phyloP scores from a whole-genome alignment of 1,140 invertebrate species.

The Mamestra configurata region DNA sequence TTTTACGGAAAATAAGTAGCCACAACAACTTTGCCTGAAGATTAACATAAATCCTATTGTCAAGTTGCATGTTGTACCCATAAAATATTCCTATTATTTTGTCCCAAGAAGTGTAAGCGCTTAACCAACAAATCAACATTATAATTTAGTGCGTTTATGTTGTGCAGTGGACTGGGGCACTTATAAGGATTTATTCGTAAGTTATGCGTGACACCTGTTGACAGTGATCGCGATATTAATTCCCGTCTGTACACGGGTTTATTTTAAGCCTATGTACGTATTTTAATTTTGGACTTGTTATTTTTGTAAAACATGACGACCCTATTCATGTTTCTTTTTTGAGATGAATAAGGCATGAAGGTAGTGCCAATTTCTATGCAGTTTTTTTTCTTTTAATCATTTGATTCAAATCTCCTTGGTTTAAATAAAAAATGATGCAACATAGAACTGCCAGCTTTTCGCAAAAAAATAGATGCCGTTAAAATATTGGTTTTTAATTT shows the following conservation, averaged over 20 bases:
- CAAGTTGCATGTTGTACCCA: not conserved
- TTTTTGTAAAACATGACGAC: not conserved
- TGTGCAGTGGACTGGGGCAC: not conserved
- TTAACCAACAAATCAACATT: constrained; percentile 30
- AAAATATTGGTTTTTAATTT: not conserved
- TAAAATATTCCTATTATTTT: constrained; percentile 34
- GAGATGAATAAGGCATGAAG: not conserved
- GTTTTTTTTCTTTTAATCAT: no score
- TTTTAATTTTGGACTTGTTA: constrained; percentile 20
- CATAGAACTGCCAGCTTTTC: not conserved
- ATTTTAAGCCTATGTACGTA: constrained; percentile 28
- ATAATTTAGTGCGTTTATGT: constrained; percentile 27
- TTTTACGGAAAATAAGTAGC: not conserved
- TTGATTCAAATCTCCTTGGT: not conserved
- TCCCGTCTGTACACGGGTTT: not conserved
- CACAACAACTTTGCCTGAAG: not conserved
- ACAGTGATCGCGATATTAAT: constrained; percentile 44
- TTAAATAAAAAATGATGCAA: not conserved
- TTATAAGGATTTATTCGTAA: constrained; percentile 45
- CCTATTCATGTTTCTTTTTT: not conserved
- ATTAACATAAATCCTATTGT: not conserved
- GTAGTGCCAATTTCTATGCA: not conserved
- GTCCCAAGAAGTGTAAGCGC: not conserved
- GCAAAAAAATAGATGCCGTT: not conserved
- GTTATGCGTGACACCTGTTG: constrained; percentile 50